These are phyloP conservation scores for Sander lucioperca DNA, from an alignment of 2,113 vertebrate species.

Conservation along the genomic window DNA sequence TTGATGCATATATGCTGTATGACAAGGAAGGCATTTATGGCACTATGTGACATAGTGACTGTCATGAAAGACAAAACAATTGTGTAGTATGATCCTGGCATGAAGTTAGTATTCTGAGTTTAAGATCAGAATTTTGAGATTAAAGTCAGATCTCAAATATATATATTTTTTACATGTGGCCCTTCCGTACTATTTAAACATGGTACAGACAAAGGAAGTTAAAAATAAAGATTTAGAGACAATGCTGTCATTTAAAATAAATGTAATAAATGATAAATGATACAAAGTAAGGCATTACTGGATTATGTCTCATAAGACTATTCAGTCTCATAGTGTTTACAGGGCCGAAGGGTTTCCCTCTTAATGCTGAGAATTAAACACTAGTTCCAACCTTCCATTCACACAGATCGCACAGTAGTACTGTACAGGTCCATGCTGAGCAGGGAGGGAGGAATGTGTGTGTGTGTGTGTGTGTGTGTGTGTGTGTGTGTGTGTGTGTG, in stretches of 20 bases:
- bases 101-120: too few relatives aligned
- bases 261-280: too few relatives aligned
- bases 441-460: background rate
- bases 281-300: background rate
- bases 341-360: slow-evolving; percentile 19
- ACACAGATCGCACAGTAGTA: slow-evolving; percentile 17
- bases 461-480: slow-evolving; percentile 16
- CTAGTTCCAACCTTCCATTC: slow-evolving; percentile 8
- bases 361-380: slow-evolving; percentile 39
- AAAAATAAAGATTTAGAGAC: background rate
- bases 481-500: slow-evolving; percentile 15
- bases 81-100: too few relatives aligned
- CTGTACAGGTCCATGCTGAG: slow-evolving; percentile 38
- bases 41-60: too few relatives aligned
- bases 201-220: background rate
- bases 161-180: too few relatives aligned
- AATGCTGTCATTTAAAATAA: background rate
- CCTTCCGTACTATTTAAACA: background rate
- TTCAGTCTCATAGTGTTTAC: background rate
- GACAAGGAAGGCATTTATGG: too few relatives aligned
- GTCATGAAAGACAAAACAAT: too few relatives aligned
- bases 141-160: too few relatives aligned
- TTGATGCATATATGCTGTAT: too few relatives aligned
- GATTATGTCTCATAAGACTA: background rate
- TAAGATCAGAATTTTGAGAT: too few relatives aligned